Conservation (phyloP, 2,888 invertebrate species). For the Eupithecia abbreviata region DNA sequence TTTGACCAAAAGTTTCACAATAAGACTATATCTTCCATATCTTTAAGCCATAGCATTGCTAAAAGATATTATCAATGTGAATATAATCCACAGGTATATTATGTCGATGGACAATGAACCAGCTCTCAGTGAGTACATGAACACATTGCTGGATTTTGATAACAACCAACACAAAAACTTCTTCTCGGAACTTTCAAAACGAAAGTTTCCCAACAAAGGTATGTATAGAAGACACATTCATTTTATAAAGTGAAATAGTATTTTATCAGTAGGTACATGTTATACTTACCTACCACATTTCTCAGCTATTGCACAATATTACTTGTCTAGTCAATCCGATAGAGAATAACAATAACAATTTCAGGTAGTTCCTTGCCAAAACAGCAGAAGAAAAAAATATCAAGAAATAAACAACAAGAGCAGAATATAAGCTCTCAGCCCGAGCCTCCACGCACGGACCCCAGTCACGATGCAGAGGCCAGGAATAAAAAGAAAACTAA, state of each 20-base stretch:
- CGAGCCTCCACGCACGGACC: constrained; percentile 43
- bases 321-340: neutral
- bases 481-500: constrained; percentile 86
- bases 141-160: constrained; percentile 87
- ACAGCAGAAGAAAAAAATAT: constrained; percentile 75
- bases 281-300: neutral
- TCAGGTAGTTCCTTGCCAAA: constrained; percentile 60
- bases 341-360: constrained; percentile 26
- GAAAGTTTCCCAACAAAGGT: constrained; percentile 76
- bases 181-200: constrained; percentile 84
- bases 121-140: constrained; percentile 91
- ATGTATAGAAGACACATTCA: constrained; percentile 19
- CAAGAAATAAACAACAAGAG: constrained; percentile 69
- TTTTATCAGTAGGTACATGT: no score
- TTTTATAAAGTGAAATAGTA: no score
- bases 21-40: no score
- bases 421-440: constrained; percentile 49
- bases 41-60: no score
- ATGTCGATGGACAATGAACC: constrained; percentile 87
- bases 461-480: constrained; percentile 50
- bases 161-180: constrained; percentile 87
- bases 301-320: neutral
- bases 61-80: neutral
- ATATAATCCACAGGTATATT: constrained; percentile 84
- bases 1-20: neutral